Base-by-base conservation (phyloP, 2,113 vertebrate species). In the Progne subis region DNA sequence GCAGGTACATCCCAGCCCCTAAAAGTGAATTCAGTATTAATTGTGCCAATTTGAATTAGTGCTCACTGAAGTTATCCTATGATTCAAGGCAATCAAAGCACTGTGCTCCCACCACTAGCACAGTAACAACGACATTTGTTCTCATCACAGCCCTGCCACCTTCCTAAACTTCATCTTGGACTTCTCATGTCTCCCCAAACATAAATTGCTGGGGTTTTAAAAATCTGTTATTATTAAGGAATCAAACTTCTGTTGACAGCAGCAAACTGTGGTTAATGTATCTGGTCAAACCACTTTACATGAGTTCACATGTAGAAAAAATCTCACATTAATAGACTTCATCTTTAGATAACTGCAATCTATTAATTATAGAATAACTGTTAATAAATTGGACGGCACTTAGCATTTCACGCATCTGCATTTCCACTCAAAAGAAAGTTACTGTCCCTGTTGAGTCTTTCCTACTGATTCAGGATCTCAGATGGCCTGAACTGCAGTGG, bases 191-290 rank as follows among this genome's bases (percentile, higher is more conserved):
- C 37, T 82, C 8, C 25, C 64, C 28, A 70, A 9, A 34, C 18
- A 52, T 20, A 26, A 65, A 72, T 16, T 25, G 8, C 37, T 70
- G n/a, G 6, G 1, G 1, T 7, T 90, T 44, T 6, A 0, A 18
- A 81, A 41, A 74, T 8, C 4, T 46, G 24, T 23, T 34, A 55
- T 37, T 59, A 60, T 60, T 78, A 84, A 77, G 34, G 29, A 90
- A 78, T 37, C 19, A 59, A 86, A 39, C 24, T 55, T 60, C 8
- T 60, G 41, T 41, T 71, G 49, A 65, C 37, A 63, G 44, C 69
- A 88, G 31, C 55, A 75, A 61, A 18, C 7, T 37, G 14, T 46
- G 19, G 41, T 41, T 81, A 74, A 37, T 53, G 15, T 7, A 76
- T 49, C 50, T 63, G 21, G 15, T 17, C 64, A 94, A 83, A 28